Base-by-base conservation (phyloP, 2,797 vertebrate species). In the Spondyliosoma cantharus region DNA sequence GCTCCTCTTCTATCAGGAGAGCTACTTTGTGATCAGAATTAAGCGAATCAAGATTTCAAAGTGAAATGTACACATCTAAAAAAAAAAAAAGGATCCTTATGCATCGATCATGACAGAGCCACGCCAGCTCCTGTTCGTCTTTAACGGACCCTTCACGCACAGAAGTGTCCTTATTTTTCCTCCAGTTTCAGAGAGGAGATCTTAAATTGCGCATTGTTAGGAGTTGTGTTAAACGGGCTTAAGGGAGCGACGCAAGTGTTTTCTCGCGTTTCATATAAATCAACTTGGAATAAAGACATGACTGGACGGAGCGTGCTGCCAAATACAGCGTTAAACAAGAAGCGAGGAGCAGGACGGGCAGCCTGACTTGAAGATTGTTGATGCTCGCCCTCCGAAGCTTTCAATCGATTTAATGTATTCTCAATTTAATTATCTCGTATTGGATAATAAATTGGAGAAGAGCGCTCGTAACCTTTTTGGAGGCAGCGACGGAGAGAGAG, bases 301-400 rank as follows among this genome's bases (percentile, higher is more conserved):
- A 57, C 13, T 52, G 52, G 37, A 61, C 65, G 62, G 46, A 76
- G 14, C 67, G 27, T 43, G 60, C 54, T 50, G 66, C 57, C 45
- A n/a, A 75, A 78, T 52, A 49, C 64, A 29, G 45, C 11, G 53
- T 68, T 63, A 67, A 85, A 86, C 71, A 87, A 88, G 82, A 71
- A 74, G 52, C 67, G 65, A 20, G 22, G 52, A 69, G 50, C 0
- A 19, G 52, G 57, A 74, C 56, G 65, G 19, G n/a, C 58, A 67
- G 61, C 70, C 57, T 16, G 58, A 29, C 73, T 50, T 29, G 16
- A 43, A 46, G 25, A 48, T 42, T 72, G 65, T 61, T 43, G 27
- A 59, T n/a, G 59, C 29, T 52, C 24, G 9, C 59, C 70, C 20
- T 1, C 24, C 3, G 52, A 8, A 42, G 19, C 66, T 8, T 72